These are phyloP conservation scores for Cylloceria caligata DNA, from an alignment of 2,888 invertebrate species.

Conservation along the genomic window DNA sequence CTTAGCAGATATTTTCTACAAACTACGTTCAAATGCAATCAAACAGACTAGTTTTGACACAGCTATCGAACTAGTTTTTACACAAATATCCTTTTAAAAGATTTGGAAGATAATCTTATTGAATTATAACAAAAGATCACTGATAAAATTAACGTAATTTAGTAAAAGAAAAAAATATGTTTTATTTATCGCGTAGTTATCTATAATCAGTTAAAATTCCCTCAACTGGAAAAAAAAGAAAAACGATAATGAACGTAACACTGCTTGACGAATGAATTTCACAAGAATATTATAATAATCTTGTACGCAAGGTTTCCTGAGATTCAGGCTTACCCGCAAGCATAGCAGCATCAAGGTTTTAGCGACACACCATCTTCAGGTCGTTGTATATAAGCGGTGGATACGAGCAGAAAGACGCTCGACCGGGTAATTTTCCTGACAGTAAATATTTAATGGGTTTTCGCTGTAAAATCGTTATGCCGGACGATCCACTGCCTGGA, in stretches of 20 bases:
- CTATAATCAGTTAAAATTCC: background rate
- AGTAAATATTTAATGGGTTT: slow-evolving; percentile 75
- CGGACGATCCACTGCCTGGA: slow-evolving; percentile 53
- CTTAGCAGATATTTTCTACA: too few relatives aligned
- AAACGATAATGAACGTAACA: background rate
- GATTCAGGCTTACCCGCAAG: slow-evolving; percentile 6
- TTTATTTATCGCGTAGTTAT: background rate
- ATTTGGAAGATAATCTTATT: too few relatives aligned
- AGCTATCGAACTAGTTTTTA: too few relatives aligned
- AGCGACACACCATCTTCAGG: background rate
- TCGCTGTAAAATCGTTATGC: slow-evolving; percentile 67
- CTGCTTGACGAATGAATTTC: slow-evolving; percentile 8
- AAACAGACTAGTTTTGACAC: too few relatives aligned
- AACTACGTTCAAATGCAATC: too few relatives aligned
- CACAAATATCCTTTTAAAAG: too few relatives aligned
- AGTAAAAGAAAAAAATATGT: background rate
- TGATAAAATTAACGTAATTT: too few relatives aligned
- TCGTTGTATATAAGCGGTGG: background rate
- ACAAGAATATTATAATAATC: slow-evolving; percentile 24
- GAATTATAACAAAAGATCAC: too few relatives aligned
- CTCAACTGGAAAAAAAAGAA: background rate
- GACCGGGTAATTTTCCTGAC: slow-evolving; percentile 69
- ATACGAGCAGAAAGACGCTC: slow-evolving; percentile 50
- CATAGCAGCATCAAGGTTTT: slow-evolving; percentile 15
- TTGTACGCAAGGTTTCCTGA: background rate